Conservation (phyloP, 2,797 vertebrate species). For the Rhyacichthys aspro region DNA sequence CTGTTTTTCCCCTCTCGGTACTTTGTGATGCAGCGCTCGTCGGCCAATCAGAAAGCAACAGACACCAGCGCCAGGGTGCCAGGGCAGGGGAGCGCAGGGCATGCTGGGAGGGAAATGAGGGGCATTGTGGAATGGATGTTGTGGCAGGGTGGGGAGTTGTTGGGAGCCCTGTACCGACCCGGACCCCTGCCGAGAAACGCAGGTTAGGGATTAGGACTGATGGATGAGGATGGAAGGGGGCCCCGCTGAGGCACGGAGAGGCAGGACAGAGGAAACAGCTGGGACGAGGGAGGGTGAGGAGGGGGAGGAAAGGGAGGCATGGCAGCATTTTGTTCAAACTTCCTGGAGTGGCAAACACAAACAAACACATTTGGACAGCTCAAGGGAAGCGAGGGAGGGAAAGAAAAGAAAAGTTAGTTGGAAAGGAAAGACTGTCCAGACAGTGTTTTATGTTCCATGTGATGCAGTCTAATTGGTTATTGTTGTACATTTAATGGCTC, state of each 20-base stretch:
- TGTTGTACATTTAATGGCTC: constrained; percentile 3
- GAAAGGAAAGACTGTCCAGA: constrained; percentile 6
- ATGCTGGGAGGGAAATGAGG: constrained; percentile 71
- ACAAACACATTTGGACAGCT: constrained; percentile 62
- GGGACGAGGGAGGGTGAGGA: constrained; percentile 50
- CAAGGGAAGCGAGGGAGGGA: constrained; percentile 24
- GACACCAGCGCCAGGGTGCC: constrained; percentile 52
- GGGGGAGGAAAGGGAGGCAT: constrained; percentile 57
- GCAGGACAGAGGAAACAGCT: constrained; percentile 74
- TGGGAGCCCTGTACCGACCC: constrained; percentile 43
- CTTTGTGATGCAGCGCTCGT: constrained; percentile 23
- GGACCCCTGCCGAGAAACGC: constrained; percentile 53
- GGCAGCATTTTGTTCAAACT: constrained; percentile 67
- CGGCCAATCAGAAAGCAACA: constrained; percentile 44
- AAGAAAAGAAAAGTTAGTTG: constrained; percentile 18
- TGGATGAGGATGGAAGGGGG: constrained; percentile 56
- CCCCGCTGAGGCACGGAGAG: constrained; percentile 58
- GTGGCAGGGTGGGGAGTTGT: constrained; percentile 59
- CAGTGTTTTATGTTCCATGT: constrained; percentile 5
- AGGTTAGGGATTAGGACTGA: constrained; percentile 63
- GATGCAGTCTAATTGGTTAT: constrained; percentile 4
- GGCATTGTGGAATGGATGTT: constrained; percentile 70
- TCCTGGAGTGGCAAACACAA: constrained; percentile 74
- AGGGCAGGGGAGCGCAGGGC: constrained; percentile 42
- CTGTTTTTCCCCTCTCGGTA: constrained; percentile 23